A percentile compares a stretch with the other conserved stretches of the same genome.
Evolutionary conservation across 2,888 invertebrate genomes (phyloP).

Genomic region (Dasysyrphus tricinctus): DNA sequence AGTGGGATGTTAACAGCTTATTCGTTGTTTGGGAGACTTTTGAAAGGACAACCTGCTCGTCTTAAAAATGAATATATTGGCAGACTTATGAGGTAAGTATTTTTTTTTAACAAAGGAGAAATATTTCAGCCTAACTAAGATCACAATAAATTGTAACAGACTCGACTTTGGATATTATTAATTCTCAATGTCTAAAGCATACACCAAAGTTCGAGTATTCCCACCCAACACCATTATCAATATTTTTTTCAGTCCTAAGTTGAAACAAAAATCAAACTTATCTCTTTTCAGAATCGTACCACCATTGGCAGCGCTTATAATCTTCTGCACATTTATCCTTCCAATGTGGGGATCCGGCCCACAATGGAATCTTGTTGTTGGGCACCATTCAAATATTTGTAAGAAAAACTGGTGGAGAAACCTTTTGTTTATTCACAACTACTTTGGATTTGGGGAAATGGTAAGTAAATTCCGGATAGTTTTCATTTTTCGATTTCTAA

Average conservation of each 20-base stretch:
- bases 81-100: conserved; percentile 84
- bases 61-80: conserved; percentile 86
- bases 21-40: conserved; percentile 86
- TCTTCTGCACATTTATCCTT: conserved; percentile 88
- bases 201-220: too few relatives aligned
- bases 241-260: too few relatives aligned
- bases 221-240: too few relatives aligned
- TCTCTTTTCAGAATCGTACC: conserved; percentile 85
- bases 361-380: conserved; percentile 88
- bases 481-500: not conserved
- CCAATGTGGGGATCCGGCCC: conserved; percentile 87
- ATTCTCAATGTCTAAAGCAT: too few relatives aligned
- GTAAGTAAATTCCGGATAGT: conserved; percentile 80
- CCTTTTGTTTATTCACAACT: conserved; percentile 88
- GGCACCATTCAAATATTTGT: conserved; percentile 88
- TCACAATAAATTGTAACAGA: too few relatives aligned
- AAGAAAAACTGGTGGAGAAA: conserved; percentile 89
- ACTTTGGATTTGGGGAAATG: conserved; percentile 89
- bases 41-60: conserved; percentile 85
- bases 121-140: too few relatives aligned
- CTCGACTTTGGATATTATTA: too few relatives aligned
- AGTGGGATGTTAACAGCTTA: conserved; percentile 88
- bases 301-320: conserved; percentile 86
- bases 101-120: too few relatives aligned
- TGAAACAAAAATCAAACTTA: too few relatives aligned